Evolutionary conservation across 2,113 vertebrate genomes (phyloP).

Genomic region (Agapornis roseicollis): DNA sequence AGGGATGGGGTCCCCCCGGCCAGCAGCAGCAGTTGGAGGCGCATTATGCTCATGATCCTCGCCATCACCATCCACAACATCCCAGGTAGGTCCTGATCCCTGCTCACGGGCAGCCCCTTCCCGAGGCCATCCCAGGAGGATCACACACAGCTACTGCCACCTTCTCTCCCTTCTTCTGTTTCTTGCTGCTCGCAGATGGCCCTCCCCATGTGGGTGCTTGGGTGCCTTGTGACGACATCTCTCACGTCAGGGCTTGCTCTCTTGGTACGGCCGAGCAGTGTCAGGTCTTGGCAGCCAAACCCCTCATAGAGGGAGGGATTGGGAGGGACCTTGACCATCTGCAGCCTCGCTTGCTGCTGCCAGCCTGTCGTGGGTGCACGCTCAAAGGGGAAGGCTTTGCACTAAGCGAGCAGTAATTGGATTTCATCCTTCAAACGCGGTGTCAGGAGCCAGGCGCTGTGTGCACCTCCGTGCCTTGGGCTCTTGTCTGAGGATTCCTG

Average conservation of each 20-base stretch:
- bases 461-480: background rate
- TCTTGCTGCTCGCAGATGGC: background rate
- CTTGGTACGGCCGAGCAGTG: background rate
- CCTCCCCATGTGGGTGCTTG: accelerated
- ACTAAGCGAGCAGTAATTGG: background rate
- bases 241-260: accelerated
- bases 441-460: background rate
- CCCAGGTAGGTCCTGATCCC: constrained; percentile 78
- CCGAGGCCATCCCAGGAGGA: accelerated
- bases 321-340: background rate
- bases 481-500: background rate
- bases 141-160: accelerated
- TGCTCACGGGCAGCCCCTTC: background rate
- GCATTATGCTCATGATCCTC: constrained; percentile 88
- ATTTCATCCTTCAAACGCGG: background rate
- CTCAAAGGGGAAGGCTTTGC: background rate
- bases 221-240: background rate
- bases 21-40: constrained; percentile 83
- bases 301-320: background rate
- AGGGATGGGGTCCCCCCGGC: background rate
- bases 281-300: background rate
- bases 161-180: background rate
- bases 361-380: background rate
- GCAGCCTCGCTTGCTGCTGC: background rate
- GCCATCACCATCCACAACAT: constrained; percentile 98